These are phyloP conservation scores for Onchidella celtica DNA, from an alignment of 2,888 invertebrate genomes.

Conservation along the genomic window DNA sequence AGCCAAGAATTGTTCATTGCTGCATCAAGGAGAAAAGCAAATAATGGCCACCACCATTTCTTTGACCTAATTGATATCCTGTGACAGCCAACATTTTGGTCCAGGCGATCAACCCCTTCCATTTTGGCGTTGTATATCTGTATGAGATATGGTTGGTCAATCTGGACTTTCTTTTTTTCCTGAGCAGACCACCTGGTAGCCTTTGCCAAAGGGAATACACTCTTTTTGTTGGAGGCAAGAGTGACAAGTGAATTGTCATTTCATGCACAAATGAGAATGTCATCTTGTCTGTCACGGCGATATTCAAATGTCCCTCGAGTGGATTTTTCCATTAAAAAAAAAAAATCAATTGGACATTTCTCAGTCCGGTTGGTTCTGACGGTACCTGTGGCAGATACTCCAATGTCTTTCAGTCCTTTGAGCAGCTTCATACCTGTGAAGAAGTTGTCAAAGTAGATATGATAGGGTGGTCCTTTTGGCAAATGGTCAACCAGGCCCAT, in stretches of 20 bases:
- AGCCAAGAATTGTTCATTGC: not conserved
- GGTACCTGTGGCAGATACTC: not conserved
- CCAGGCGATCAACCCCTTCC: conserved; percentile 1
- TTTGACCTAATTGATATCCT: not conserved
- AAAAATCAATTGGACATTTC: conserved; percentile 1
- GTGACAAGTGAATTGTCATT: not conserved
- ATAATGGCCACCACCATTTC: not conserved
- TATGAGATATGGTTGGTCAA: not conserved
- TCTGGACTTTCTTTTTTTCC: not conserved
- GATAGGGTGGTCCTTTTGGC: too few species aligned
- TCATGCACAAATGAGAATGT: not conserved
- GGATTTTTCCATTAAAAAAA: not conserved
- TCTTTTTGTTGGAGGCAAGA: not conserved
- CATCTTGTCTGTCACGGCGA: not conserved
- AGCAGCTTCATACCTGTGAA: not conserved
- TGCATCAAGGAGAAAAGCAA: not conserved
- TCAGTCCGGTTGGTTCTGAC: too few species aligned
- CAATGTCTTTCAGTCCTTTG: not conserved
- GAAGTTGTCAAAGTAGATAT: too few species aligned
- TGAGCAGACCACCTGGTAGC: not conserved
- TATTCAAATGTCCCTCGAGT: not conserved
- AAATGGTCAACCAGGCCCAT: too few species aligned
- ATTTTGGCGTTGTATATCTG: not conserved
- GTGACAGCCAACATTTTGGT: not conserved
- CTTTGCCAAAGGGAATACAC: not conserved